A percentile compares a stretch with the other conserved stretches of the same genome.
Conservation (phyloP, 2,888 invertebrate species). For the Polyommatus icarus region DNA sequence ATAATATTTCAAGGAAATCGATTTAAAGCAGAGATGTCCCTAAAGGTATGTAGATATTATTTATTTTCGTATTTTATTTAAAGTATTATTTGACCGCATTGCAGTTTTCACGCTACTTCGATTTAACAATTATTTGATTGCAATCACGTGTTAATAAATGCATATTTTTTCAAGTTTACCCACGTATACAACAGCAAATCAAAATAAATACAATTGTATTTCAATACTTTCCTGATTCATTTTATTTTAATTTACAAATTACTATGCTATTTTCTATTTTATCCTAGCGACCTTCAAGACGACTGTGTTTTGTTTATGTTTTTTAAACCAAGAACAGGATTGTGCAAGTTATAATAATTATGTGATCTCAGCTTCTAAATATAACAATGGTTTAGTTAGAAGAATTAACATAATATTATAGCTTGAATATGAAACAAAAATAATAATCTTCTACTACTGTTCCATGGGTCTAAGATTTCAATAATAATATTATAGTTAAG, state of each 20-base stretch:
- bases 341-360: neutral
- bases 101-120: neutral
- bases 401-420: no score
- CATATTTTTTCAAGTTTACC: neutral
- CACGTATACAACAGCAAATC: neutral
- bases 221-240: neutral
- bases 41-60: conserved; percentile 16
- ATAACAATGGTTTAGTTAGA: no score
- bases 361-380: neutral
- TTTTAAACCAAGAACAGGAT: neutral
- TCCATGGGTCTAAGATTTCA: no score
- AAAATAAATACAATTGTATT: neutral
- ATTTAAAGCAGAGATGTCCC: conserved; percentile 18
- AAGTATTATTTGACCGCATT: neutral
- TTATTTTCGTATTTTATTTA: neutral
- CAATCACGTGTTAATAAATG: conserved; percentile 10
- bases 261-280: no score
- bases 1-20: conserved; percentile 25
- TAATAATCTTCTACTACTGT: no score
- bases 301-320: conserved; percentile 18
- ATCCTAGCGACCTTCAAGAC: neutral
- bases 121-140: neutral
- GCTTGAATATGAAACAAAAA: no score
- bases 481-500: no score
- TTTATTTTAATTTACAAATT: conserved; percentile 4